Evolutionary conservation across 2,888 invertebrate species (phyloP).

Genomic region (Elegia similella): DNA sequence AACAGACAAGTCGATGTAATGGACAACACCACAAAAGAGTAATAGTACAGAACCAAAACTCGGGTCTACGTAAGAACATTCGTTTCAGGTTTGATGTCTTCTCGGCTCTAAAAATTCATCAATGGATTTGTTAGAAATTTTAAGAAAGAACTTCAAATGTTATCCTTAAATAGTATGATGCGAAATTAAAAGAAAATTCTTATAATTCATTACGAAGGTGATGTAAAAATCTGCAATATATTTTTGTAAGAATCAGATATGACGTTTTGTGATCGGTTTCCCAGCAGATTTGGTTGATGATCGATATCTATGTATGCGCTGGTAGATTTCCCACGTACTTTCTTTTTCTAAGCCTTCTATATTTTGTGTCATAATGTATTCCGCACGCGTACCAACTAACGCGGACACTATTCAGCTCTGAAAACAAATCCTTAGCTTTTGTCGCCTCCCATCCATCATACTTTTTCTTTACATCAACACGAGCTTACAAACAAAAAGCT

Average conservation of each 20-base stretch:
- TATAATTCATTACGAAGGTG: too few relatives aligned
- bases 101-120: too few relatives aligned
- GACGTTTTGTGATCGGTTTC: too few relatives aligned
- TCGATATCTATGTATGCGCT: too few relatives aligned
- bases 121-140: too few relatives aligned
- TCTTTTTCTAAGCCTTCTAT: neutral
- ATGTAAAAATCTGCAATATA: too few relatives aligned
- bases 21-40: conserved; percentile 2
- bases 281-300: too few relatives aligned
- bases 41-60: neutral
- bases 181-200: too few relatives aligned
- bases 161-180: too few relatives aligned
- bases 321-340: neutral
- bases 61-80: neutral
- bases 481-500: conserved; percentile 76
- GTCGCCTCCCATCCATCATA: conserved; percentile 71
- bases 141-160: too few relatives aligned
- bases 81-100: too few relatives aligned
- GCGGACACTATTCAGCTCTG: conserved; percentile 69
- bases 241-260: too few relatives aligned
- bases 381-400: conserved; percentile 67
- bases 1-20: conserved; percentile 6
- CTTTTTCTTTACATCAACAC: conserved; percentile 71
- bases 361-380: conserved; percentile 58
- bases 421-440: conserved; percentile 75